Conservation (phyloP, 1,140 invertebrate genomes). For the Phocides pigmalion region DNA sequence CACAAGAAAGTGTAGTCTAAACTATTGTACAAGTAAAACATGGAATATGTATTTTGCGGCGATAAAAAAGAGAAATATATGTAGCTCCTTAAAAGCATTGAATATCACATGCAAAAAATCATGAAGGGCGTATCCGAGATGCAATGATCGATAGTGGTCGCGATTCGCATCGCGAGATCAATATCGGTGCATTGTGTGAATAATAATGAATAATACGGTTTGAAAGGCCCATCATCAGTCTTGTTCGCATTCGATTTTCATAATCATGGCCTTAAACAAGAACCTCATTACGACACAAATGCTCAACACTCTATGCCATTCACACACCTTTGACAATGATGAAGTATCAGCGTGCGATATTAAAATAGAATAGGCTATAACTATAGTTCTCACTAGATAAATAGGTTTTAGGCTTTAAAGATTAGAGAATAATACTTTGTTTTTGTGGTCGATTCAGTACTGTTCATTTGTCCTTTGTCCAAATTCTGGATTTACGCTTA, state of each 20-base stretch:
- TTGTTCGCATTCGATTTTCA: conserved; percentile 34
- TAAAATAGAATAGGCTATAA: not conserved
- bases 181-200: conserved; percentile 37
- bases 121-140: conserved; percentile 32
- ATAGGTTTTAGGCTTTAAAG: no score
- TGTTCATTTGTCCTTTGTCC: no score
- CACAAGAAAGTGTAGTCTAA: not conserved
- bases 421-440: no score
- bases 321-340: conserved; percentile 19
- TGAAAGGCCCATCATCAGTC: conserved; percentile 34
- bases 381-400: no score
- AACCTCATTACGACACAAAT: conserved; percentile 31
- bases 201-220: conserved; percentile 38
- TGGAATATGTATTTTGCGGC: not conserved
- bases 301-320: conserved; percentile 20
- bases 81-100: conserved; percentile 1
- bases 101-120: conserved; percentile 17
- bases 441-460: no score
- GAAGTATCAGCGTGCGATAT: conserved; percentile 10
- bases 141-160: conserved; percentile 35
- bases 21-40: not conserved
- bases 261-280: conserved; percentile 37
- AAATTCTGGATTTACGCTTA: no score
- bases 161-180: conserved; percentile 39
- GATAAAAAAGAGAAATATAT: conserved; percentile 12